Conservation (phyloP, 2,113 vertebrate species). For the Sisor rabdophorus region DNA sequence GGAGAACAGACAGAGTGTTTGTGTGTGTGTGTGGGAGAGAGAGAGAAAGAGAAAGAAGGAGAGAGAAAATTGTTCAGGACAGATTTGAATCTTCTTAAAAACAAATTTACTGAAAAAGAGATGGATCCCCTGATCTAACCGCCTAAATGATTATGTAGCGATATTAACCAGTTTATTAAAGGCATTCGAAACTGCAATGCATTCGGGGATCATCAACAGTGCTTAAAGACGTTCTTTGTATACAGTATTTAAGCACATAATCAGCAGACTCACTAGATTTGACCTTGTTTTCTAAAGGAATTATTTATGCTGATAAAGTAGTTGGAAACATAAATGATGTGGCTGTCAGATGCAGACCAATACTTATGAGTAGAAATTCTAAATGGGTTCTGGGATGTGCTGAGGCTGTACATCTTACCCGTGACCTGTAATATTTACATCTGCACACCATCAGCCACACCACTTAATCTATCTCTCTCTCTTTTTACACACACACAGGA, state of each 20-base stretch:
- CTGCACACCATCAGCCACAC: not conserved
- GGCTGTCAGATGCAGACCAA: not conserved
- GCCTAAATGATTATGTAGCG: too few relatives aligned
- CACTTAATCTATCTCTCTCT: not conserved
- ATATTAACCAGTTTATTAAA: not conserved
- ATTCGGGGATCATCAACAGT: not conserved
- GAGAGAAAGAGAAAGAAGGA: constrained; percentile 3
- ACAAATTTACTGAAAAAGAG: not conserved
- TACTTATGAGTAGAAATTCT: not conserved
- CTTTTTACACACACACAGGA: not conserved
- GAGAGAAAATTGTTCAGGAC: not conserved
- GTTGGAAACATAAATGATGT: not conserved
- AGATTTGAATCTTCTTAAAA: not conserved
- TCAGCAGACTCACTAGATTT: not conserved
- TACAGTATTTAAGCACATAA: not conserved
- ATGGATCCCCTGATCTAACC: not conserved
- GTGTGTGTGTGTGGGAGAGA: not conserved
- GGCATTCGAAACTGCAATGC: not conserved
- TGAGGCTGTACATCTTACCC: not conserved
- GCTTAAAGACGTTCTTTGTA: not conserved
- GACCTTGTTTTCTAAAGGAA: not conserved
- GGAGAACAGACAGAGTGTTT: not conserved
- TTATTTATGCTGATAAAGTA: not conserved
- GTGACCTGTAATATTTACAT: not conserved
- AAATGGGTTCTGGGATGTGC: not conserved